These are phyloP conservation scores for Bombus superbus DNA, from an alignment of 1,140 invertebrate genomes.

Conservation along the genomic window DNA sequence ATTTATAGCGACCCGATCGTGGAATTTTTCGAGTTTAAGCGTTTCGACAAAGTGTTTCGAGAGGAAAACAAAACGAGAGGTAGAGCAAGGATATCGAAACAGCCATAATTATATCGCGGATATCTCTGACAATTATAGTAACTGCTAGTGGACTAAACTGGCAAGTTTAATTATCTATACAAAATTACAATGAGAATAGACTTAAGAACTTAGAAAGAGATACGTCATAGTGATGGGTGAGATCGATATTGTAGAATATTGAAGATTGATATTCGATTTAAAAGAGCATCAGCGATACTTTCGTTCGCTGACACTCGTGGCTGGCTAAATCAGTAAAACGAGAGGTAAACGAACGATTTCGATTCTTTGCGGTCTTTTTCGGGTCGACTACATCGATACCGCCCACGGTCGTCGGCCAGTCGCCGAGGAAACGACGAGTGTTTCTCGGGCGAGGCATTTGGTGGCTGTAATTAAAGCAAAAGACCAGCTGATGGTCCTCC, in stretches of 20 bases:
- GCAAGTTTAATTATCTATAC: not conserved
- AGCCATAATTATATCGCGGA: no score
- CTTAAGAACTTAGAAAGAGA: not conserved
- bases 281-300: not conserved
- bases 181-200: not conserved
- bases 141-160: no score
- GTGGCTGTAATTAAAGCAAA: conserved; percentile 61
- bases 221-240: not conserved
- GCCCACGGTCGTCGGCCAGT: conserved; percentile 47
- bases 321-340: conserved; percentile 24
- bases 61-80: no score
- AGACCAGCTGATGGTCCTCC: conserved; percentile 60
- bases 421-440: conserved; percentile 31
- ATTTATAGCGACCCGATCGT: no score
- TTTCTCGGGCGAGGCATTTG: conserved; percentile 38
- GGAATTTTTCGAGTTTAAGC: no score
- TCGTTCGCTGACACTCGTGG: not conserved
- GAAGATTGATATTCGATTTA: not conserved
- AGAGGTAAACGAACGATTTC: conserved; percentile 48
- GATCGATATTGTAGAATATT: no score
- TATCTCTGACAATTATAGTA: no score
- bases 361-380: conserved; percentile 30
- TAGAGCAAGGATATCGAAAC: no score
- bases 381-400: conserved; percentile 45
- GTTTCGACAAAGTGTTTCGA: no score